A percentile compares a stretch with the other conserved stretches of the same genome.
Conservation (phyloP, 1,140 invertebrate genomes). For the Tyrophagus putrescentiae region DNA sequence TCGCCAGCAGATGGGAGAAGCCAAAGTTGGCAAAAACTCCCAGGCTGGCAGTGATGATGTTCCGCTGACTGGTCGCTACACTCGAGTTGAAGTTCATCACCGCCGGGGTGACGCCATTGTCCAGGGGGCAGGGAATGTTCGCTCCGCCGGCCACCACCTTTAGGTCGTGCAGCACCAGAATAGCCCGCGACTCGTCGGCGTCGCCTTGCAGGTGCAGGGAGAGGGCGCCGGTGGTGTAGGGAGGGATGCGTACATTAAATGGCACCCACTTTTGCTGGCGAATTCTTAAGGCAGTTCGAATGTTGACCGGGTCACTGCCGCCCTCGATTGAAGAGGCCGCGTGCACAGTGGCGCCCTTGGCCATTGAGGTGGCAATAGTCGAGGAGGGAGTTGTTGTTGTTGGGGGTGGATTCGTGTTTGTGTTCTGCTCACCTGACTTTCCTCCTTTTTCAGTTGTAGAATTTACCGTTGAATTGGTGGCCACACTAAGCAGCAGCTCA, state of each 20-base stretch:
- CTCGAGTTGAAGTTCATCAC: constrained; percentile 21
- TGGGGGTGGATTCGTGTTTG: too few relatives aligned
- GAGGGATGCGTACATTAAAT: constrained; percentile 27
- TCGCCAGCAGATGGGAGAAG: background rate
- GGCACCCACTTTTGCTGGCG: constrained; percentile 26
- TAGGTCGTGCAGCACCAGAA: constrained; percentile 25
- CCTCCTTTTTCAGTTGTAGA: background rate
- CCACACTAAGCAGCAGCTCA: background rate
- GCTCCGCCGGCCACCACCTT: constrained; percentile 23
- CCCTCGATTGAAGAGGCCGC: background rate
- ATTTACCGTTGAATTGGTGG: background rate
- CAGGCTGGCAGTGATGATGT: constrained; percentile 23
- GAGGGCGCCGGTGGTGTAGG: constrained; percentile 23
- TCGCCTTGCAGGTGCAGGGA: constrained; percentile 19
- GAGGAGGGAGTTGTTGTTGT: too few relatives aligned
- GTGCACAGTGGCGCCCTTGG: constrained; percentile 23
- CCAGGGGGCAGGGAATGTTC: constrained; percentile 27
- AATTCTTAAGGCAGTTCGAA: too few relatives aligned
- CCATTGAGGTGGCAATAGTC: too few relatives aligned
- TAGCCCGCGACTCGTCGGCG: constrained; percentile 22
- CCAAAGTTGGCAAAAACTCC: constrained; percentile 28
- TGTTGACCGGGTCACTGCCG: constrained; percentile 18
- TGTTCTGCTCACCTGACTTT: too few relatives aligned
- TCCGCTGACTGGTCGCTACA: constrained; percentile 24
- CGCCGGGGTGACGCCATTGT: constrained; percentile 17